These are phyloP conservation scores for Hydropsyche betteni DNA, from an alignment of 2,888 invertebrate genomes.

Conservation along the genomic window DNA sequence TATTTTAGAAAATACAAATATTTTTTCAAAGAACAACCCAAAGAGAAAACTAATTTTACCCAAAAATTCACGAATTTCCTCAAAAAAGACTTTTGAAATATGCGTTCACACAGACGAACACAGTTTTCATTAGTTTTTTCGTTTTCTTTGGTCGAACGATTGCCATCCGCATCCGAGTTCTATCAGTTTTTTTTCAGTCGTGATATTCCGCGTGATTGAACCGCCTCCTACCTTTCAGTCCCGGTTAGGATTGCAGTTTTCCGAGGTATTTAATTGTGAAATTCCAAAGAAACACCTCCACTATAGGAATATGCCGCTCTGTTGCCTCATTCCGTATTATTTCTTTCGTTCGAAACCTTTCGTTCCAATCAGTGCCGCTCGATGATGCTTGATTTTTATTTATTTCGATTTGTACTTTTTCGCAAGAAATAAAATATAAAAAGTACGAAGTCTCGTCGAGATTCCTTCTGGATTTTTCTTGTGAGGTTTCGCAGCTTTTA, in stretches of 20 bases:
- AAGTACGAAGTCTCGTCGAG: background rate
- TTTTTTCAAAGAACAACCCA: too few relatives aligned
- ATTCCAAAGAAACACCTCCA: constrained; percentile 50
- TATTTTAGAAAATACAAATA: too few relatives aligned
- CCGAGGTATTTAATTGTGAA: constrained; percentile 51
- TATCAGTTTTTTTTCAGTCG: constrained; percentile 29
- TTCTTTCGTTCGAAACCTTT: constrained; percentile 4
- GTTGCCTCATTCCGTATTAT: constrained; percentile 5
- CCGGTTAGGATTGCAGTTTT: constrained; percentile 6
- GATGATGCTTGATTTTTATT: too few relatives aligned
- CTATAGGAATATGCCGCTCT: constrained; percentile 29
- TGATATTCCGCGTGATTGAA: constrained; percentile 38
- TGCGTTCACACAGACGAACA: too few relatives aligned
- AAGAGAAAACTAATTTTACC: too few relatives aligned
- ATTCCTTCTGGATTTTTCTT: background rate
- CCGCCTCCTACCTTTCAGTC: background rate
- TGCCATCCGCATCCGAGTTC: background rate
- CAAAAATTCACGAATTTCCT: too few relatives aligned
- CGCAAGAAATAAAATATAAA: background rate
- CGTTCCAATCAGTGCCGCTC: too few relatives aligned
- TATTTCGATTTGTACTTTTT: background rate
- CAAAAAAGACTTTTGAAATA: too few relatives aligned
- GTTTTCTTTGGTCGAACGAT: constrained; percentile 3
- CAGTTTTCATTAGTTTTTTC: background rate
- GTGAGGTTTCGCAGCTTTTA: constrained; percentile 25